These are phyloP conservation scores for Atrichornis clamosus DNA, from an alignment of 2,113 vertebrate species.

Conservation along the genomic window DNA sequence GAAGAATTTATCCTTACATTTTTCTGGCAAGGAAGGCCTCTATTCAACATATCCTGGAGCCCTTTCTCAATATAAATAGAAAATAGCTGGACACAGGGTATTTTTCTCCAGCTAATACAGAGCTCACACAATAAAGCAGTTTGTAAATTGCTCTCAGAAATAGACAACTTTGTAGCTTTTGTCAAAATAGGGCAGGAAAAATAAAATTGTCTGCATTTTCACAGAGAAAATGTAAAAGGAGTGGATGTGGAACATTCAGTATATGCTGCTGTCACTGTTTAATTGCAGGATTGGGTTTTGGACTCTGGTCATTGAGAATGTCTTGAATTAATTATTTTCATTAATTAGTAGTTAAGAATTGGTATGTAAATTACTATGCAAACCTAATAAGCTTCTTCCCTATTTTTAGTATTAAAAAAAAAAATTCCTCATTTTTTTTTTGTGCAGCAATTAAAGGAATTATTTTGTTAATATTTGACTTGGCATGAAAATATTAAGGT, in stretches of 20 bases:
- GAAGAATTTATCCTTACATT: not conserved
- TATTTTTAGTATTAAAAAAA: not conserved
- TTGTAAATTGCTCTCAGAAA: not conserved
- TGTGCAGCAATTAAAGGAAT: not conserved
- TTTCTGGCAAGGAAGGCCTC: not conserved
- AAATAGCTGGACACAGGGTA: not conserved
- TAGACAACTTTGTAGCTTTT: not conserved
- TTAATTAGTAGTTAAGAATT: not conserved
- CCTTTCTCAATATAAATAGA: not conserved
- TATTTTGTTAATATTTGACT: not conserved
- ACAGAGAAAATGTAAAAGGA: not conserved
- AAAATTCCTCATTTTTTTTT: not conserved
- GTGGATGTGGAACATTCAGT: not conserved
- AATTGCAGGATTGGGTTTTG: not conserved
- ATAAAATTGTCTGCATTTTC: not conserved
- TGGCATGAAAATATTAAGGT: not conserved
- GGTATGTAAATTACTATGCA: not conserved
- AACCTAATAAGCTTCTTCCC: not conserved
- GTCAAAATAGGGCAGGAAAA: not conserved
- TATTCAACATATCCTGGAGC: not conserved
- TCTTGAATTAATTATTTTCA: not conserved
- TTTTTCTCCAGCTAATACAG: not conserved
- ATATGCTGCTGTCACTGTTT: not conserved
- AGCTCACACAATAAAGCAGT: not conserved
- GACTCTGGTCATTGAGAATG: not conserved